Evolutionary conservation across 2,113 vertebrate species (phyloP).

Genomic region (Anolis carolinensis): DNA sequence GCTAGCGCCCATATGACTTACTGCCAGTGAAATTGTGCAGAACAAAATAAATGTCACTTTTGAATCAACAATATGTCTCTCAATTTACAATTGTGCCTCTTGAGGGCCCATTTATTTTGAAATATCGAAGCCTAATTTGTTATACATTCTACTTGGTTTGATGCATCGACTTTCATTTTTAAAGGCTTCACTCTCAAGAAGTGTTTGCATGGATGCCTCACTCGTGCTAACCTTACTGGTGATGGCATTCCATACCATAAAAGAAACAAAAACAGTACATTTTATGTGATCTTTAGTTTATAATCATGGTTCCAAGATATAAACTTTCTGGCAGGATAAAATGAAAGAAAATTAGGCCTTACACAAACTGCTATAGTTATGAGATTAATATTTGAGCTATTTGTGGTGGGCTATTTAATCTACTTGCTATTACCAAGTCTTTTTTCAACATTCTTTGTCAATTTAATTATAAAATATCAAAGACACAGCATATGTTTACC

Average conservation of each 20-base stretch:
- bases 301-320: neutral
- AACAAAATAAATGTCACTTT: conserved; percentile 61
- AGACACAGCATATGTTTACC: neutral
- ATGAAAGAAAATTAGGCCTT: neutral
- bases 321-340: neutral
- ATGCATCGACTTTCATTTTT: conserved; percentile 27
- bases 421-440: neutral
- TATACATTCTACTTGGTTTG: conserved; percentile 41
- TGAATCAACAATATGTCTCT: conserved; percentile 47
- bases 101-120: conserved; percentile 38
- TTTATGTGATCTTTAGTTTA: neutral
- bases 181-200: conserved; percentile 31
- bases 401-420: neutral
- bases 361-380: neutral
- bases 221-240: neutral
- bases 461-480: neutral
- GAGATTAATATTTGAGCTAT: neutral
- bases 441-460: neutral
- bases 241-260: conserved; percentile 12
- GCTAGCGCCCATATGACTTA: conserved; percentile 35
- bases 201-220: neutral
- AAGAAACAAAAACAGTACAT: neutral
- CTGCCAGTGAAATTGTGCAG: conserved; percentile 47
- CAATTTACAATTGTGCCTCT: conserved; percentile 44
- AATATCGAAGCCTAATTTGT: conserved; percentile 53